Evolutionary conservation across 2,113 vertebrate genomes (phyloP).

Genomic region (Hippocampus mohnikei): DNA sequence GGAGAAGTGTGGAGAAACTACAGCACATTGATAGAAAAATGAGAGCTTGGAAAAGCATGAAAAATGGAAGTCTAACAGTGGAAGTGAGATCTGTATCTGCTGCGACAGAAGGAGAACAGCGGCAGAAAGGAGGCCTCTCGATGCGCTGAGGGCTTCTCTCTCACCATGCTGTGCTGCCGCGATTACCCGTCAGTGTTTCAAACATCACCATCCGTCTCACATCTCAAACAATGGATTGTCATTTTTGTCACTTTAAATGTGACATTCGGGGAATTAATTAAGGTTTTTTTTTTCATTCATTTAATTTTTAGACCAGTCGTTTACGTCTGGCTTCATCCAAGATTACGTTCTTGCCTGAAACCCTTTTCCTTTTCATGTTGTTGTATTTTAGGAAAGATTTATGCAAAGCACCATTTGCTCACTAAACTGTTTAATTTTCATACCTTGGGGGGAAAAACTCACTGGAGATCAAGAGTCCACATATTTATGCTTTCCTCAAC

Average conservation of each 20-base stretch:
- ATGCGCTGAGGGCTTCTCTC: conserved; percentile 27
- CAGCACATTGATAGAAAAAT: conserved; percentile 35
- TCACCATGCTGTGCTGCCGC: conserved; percentile 13
- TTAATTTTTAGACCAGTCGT: background rate
- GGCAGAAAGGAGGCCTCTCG: conserved; percentile 17
- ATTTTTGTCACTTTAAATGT: conserved; percentile 23
- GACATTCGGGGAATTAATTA: conserved; percentile 15
- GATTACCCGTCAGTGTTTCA: conserved; percentile 32
- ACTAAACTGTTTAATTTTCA: background rate
- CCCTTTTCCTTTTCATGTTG: background rate
- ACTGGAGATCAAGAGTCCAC: background rate
- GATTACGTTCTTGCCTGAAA: background rate
- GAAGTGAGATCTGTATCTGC: conserved; percentile 50
- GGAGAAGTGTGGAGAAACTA: conserved; percentile 2
- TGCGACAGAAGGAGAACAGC: conserved; percentile 10
- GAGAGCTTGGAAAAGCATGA: conserved; percentile 27
- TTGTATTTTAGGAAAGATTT: background rate
- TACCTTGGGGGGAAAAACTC: background rate
- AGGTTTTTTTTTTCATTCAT: background rate
- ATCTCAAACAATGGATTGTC: conserved; percentile 15
- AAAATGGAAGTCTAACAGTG: conserved; percentile 41
- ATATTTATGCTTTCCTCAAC: background rate
- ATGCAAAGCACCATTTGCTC: background rate
- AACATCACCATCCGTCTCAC: background rate
- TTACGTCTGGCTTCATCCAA: background rate